Conservation (phyloP, 2,113 vertebrate genomes). For the Eurystomus gularis region DNA sequence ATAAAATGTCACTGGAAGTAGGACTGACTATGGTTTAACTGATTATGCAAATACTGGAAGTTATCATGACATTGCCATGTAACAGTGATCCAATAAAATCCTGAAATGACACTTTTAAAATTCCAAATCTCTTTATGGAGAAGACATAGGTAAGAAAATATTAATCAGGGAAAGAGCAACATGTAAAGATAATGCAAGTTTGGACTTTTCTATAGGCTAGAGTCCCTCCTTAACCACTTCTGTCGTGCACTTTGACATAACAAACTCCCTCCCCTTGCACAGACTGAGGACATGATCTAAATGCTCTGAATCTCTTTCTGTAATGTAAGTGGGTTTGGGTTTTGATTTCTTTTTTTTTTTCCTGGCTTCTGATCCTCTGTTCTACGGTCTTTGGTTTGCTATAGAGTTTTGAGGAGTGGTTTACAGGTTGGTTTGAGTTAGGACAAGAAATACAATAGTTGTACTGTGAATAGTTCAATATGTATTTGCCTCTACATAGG, state of each 20-base stretch:
- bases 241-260: not conserved
- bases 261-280: not conserved
- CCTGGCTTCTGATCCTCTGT: not conserved
- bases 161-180: not conserved
- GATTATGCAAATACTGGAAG: not conserved
- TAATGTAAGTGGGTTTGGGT: not conserved
- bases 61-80: not conserved
- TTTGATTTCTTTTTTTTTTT: not conserved
- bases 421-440: not conserved
- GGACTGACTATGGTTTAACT: not conserved
- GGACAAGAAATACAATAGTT: not conserved
- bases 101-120: not conserved
- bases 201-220: not conserved
- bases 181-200: not conserved
- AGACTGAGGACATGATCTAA: not conserved
- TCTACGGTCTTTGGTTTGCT: not conserved
- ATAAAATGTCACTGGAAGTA: not conserved
- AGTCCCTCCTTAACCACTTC: not conserved
- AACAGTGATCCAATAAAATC: not conserved
- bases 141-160: not conserved
- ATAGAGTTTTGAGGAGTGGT: not conserved
- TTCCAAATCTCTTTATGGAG: not conserved
- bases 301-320: not conserved
- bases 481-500: not conserved
- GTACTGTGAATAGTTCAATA: not conserved